Base-by-base conservation (phyloP, 2,888 invertebrate species). In the Tipula lateralis region DNA sequence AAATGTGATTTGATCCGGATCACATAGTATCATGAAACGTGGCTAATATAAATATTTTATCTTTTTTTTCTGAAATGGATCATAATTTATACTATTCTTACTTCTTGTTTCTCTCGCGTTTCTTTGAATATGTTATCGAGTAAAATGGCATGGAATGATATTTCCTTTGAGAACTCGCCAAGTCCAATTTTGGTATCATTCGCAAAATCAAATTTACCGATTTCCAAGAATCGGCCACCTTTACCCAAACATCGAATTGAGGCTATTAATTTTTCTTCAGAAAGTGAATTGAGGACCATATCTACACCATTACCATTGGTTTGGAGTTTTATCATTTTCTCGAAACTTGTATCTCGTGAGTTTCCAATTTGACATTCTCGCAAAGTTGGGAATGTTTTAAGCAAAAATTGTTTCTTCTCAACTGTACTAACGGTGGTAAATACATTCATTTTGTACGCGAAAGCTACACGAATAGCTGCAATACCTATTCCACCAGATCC, bases 301-400 rank as follows among this genome's bases (percentile, higher is more conserved):
- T 99, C 96, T 0, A 99, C 98, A 44, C 98, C 98, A 87, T 92
- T 92, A 9, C 98, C 98, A 7, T 94, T 92, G 0, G 98, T 98
- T 87, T 94, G 92, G 83, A 91, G 91, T 87, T 94, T 92, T 84
- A 99, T 92, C 93, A 97, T 94, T 86, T 94, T 92, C 89, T 98
- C 98, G 89, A 99, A 99, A 0, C 94, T 93, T 0, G 94, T 92
- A 88, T 97, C 95, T 87, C 97, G 93, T 7, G 98, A 96, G 89
- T 97, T 96, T 24, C 96, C 96, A 88, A 99, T 96, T 88, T 96
- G 93, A 80, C 44, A 16, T 24, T 66, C 93, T 89, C 92, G 92
- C 0, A 93, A 88, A 86, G 91, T 87, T 0, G 92, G 92, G 86
- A 91, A 92, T 0, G 87, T 89, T 16, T 91, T 89, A 87, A 92